Evolutionary conservation across 1,140 invertebrate genomes (phyloP), one percentile per base, ranked within the genome.

Genomic region (Sminthurides bifidus): DNA sequence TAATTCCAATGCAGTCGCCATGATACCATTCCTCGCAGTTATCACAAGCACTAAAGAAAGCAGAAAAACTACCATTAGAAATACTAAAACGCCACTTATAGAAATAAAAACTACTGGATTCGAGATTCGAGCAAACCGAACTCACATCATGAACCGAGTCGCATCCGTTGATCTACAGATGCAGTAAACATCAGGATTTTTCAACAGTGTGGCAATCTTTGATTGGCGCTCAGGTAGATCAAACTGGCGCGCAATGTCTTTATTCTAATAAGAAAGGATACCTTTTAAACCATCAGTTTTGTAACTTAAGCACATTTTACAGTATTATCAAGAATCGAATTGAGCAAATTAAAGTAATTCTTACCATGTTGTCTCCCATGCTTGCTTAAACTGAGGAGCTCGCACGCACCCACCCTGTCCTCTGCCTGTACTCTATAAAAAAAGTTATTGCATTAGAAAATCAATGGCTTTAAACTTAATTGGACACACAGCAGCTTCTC

Each of bases 11-110:
- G 71, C 93, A 97, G 67, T 95, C 90, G 10, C 92, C 92, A 72
- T 98, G 94, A 68, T 93, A 98, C 93, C 94, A 98, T 74, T 96
- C 92, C 71, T 97, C 90, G 73, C 94, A 98, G 29, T 86, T 79
- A 73, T 97, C 94, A 75, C 93, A 97, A 40, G 86, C 89, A 72
- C 86, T 85, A 60, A 12, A 72, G 68, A 65, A 55, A 66, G 51
- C 60, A 52, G 54, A 21, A 5, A 56, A 54, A 19, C 27, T 38
- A 29, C 14, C 40, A 60, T 31, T 48, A 55, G 23, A 44, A 48
- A 38, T 30, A 45, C 40, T 21, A n/a, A 19, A 24, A 26, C 8
- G 45, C 23, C 5, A 29, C 12, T 26, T 10, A 35, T 10, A 50
- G 24, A 31, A 35, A 50, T 33, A 35, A 5, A 51, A 35, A 37